Evolutionary conservation across 2,113 vertebrate species (phyloP), one percentile per base, ranked within the genome.

Genomic region (Erinaceus europaeus): DNA sequence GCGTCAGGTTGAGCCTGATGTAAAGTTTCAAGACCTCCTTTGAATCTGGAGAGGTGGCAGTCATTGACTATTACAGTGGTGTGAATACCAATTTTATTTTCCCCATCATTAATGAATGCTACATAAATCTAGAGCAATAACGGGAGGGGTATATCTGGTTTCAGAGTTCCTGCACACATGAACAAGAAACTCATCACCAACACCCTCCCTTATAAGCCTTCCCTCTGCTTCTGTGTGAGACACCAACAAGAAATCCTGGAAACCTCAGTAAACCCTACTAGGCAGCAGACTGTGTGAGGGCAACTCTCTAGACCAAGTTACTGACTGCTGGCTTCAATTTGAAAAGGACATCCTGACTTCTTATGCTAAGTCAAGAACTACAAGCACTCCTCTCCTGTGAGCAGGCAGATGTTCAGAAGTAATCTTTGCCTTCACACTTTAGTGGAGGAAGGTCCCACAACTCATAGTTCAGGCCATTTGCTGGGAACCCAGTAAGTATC

Each of bases 371-470:
- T 15, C 4, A 11, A 44, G 27, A 44, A 62, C 38, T 36, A 15
- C 10, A 38, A 61, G 48, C 2, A 10, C 32, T 73, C 27, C 57
- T 76, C 50, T 44, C 6, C n/a, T 68, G 68, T 29, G 29, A 72
- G 40, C 42, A 65, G 59, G 13, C 17, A 79, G 48, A 34, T 7
- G 6, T 40, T 15, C 10, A 69, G 20, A 10, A 32, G 23, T 42
- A 29, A 62, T 6, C 29, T 42, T 32, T 71, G 72, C 29, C 46
- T 74, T 61, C 27, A 76, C 29, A 23, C 38, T 44, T 42, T 17
- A 15, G 38, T 10, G 11, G 5, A 15, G 12, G 5, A 1, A 42
- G 14, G 6, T 4, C 2, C 23, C 46, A n/a, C n/a, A 52, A 4
- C 34, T 18, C 62, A 34, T 67, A 84, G 18, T 21, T 80, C 57